A percentile compares a stretch with the other conserved stretches of the same genome.
These are phyloP conservation scores for Gnatocerus cornutus DNA, from an alignment of 2,888 invertebrate genomes.

Conservation along the genomic window DNA sequence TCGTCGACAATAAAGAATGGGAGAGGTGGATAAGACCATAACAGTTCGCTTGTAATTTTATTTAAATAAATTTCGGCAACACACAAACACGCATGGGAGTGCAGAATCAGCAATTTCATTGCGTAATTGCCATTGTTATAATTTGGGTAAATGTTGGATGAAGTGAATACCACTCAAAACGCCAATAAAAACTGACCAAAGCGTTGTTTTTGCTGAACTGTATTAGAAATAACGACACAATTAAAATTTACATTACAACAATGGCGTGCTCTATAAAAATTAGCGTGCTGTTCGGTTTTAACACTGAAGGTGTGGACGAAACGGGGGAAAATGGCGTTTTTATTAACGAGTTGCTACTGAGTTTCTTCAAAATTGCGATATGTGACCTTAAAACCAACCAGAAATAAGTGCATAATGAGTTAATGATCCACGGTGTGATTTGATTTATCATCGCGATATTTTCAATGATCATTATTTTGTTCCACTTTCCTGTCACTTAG, in stretches of 20 bases:
- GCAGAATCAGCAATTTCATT: conserved; percentile 19
- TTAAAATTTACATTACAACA: conserved; percentile 14
- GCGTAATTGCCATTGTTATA: conserved; percentile 20
- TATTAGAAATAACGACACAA: conserved; percentile 21
- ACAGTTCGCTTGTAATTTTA: conserved; percentile 23
- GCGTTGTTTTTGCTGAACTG: conserved; percentile 1
- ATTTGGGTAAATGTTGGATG: conserved; percentile 8
- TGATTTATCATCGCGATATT: conserved; percentile 31
- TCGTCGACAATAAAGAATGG: conserved; percentile 29
- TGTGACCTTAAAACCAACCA: neutral
- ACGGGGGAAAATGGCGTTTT: neutral
- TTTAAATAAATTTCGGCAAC: conserved; percentile 23
- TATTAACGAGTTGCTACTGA: neutral
- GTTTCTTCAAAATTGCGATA: conserved; percentile 14
- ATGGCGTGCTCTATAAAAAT: neutral
- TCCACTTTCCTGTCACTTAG: conserved; percentile 10
- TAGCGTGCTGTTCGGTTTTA: too few relatives aligned
- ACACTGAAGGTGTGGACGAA: too few relatives aligned
- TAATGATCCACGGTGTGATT: conserved; percentile 8
- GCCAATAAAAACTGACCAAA: conserved; percentile 9
- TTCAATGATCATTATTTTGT: conserved; percentile 13
- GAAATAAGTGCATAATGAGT: conserved; percentile 18
- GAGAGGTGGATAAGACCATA: conserved; percentile 16
- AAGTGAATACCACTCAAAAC: conserved; percentile 2
- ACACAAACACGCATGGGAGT: conserved; percentile 11